Base-by-base conservation (phyloP, 2,888 invertebrate genomes). In the Celastrina argiolus region DNA sequence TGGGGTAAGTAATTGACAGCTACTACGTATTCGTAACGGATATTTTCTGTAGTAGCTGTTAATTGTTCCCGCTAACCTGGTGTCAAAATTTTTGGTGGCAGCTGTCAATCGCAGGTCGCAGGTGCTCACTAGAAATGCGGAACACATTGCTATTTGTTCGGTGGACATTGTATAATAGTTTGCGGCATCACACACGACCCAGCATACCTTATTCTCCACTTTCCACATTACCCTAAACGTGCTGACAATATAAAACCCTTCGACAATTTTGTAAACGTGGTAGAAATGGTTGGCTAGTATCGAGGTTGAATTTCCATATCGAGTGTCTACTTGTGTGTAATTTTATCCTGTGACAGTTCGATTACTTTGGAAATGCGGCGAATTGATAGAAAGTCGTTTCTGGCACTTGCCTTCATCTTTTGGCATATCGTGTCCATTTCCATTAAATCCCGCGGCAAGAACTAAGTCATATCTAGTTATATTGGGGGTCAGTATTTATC, bases 101-200 rank as follows among this genome's bases (percentile, higher is more conserved):
- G 22, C 26, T 78, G 78, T 77, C 75, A 83, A 87, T 83, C 83
- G 86, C 84, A 86, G 87, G 88, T 85, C n/a, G n/a, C n/a, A n/a
- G 88, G 86, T 83, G 85, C 85, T 85, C 80, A 77, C 84, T 90
- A 90, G 90, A 90, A 90, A 91, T 88, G 90, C 90, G 90, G 90
- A 90, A 91, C 89, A 88, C 85, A 88, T 78, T 84, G 83, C 85
- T 87, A 86, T 89, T 89, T 87, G 88, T 88, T 87, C 85, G 84
- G 88, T 86, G 83, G 83, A 85, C 83, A 90, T 91, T 91, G 90
- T 90, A 89, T 90, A 90, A 90, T 87, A 86, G 84, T 89, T 88
- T 87, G 87, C 80, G 79, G 83, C 85, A 88, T 84, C 80, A 79
- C 83, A 83, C 74, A 83, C 85, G 77, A 81, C 83, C 78, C 76